phyloP scores from a whole-genome alignment of 1,140 invertebrate genomes.

The Aporrectodea caliginosa region DNA sequence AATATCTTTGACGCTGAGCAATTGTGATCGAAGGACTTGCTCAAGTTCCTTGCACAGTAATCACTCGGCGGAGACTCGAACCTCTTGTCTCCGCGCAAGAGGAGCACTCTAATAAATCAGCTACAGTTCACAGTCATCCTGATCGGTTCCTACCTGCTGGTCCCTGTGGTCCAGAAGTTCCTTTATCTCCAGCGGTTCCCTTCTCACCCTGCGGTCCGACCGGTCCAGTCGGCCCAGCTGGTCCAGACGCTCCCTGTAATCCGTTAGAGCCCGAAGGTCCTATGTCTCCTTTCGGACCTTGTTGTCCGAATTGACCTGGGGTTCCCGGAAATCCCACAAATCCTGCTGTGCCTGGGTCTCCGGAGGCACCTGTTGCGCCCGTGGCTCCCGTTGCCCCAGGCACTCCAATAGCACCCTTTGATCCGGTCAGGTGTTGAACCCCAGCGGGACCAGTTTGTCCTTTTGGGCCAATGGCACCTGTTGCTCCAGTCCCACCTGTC shows the following conservation, averaged over 20 bases:
- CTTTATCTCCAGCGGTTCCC: not conserved
- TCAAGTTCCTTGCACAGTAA: too few species aligned
- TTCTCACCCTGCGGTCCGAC: not conserved
- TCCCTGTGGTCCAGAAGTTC: conserved; percentile 11
- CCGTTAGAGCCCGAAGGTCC: conserved; percentile 7
- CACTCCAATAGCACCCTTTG: not conserved
- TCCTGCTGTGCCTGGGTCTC: not conserved
- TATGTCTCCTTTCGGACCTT: not conserved
- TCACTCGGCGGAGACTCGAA: too few species aligned
- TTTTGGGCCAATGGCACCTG: not conserved
- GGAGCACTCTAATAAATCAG: too few species aligned
- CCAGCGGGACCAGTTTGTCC: conserved; percentile 8
- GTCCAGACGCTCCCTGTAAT: conserved; percentile 8
- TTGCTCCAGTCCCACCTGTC: not conserved
- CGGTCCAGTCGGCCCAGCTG: conserved; percentile 9
- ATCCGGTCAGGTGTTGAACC: not conserved
- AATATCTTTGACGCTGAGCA: too few species aligned
- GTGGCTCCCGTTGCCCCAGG: conserved; percentile 1
- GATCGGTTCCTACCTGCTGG: conserved; percentile 26
- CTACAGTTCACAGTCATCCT: too few species aligned
- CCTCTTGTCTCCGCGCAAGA: too few species aligned
- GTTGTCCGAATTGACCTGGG: not conserved
- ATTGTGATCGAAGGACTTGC: too few species aligned
- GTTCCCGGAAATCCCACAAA: not conserved
- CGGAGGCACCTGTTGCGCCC: not conserved